phyloP scores from a whole-genome alignment of 2,113 vertebrate species.

The Marmota monax region DNA sequence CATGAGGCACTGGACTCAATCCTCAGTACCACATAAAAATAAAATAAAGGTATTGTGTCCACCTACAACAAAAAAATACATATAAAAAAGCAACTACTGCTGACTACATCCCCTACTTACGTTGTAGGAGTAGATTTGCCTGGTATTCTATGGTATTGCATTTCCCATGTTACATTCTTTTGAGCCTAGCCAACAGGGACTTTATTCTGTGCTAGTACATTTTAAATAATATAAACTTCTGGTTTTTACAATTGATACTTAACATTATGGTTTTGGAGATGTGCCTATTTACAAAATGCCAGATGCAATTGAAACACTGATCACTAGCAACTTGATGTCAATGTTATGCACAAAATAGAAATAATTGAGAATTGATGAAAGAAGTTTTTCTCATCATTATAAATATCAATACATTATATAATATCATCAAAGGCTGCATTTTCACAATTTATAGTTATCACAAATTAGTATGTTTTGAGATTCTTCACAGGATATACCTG shows the following conservation, averaged over 20 bases:
- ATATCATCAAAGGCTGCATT: background rate
- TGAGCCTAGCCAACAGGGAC: background rate
- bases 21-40: too few species aligned
- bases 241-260: slow-evolving; percentile 24
- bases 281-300: slow-evolving; percentile 28
- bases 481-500: background rate
- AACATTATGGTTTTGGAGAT: slow-evolving; percentile 49
- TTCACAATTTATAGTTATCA: background rate
- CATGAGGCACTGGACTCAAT: too few species aligned
- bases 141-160: background rate
- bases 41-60: too few species aligned
- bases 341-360: slow-evolving; percentile 9
- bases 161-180: slow-evolving; percentile 7
- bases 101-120: background rate
- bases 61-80: too few species aligned
- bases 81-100: background rate
- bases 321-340: slow-evolving; percentile 30
- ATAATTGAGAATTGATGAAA: slow-evolving; percentile 42
- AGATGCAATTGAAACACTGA: background rate
- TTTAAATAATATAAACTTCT: slow-evolving; percentile 26
- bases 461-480: background rate
- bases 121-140: background rate
- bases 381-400: background rate
- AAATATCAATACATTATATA: slow-evolving; percentile 6
- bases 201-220: slow-evolving; percentile 24